A percentile compares a stretch with the other conserved stretches of the same genome.
Evolutionary conservation across 2,888 invertebrate genomes (phyloP).

Genomic region (Lypha dubia): DNA sequence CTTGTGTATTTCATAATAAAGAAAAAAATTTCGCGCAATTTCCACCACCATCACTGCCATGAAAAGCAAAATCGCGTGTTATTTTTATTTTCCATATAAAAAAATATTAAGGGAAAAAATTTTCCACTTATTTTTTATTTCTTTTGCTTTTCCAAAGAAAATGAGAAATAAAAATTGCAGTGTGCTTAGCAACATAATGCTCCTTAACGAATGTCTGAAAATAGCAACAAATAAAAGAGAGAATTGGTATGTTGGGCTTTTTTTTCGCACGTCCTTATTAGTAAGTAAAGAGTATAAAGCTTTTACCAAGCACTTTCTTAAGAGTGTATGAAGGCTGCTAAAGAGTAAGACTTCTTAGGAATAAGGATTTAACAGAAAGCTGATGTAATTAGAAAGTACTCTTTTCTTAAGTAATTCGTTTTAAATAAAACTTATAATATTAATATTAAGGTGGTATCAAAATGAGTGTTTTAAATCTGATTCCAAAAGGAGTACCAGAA

Average conservation of each 20-base stretch:
- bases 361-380: not conserved
- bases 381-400: not conserved
- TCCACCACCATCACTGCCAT: constrained; percentile 64
- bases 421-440: not conserved
- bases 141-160: constrained; percentile 28
- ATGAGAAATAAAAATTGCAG: constrained; percentile 14
- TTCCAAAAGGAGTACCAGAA: no score
- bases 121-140: not conserved
- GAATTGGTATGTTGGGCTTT: not conserved
- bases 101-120: constrained; percentile 6
- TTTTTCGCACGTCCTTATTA: not conserved
- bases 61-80: constrained; percentile 32
- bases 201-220: constrained; percentile 33
- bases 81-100: constrained; percentile 25
- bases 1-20: constrained; percentile 30
- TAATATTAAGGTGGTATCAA: not conserved
- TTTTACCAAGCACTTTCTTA: constrained; percentile 11
- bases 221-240: constrained; percentile 16
- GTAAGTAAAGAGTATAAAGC: constrained; percentile 35
- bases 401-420: not conserved
- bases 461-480: no score
- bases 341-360: not conserved
- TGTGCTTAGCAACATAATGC: not conserved
- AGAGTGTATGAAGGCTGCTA: constrained; percentile 4
- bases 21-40: constrained; percentile 68